phyloP scores from a whole-genome alignment of 2,888 invertebrate species.

The Sacculina carcini region DNA sequence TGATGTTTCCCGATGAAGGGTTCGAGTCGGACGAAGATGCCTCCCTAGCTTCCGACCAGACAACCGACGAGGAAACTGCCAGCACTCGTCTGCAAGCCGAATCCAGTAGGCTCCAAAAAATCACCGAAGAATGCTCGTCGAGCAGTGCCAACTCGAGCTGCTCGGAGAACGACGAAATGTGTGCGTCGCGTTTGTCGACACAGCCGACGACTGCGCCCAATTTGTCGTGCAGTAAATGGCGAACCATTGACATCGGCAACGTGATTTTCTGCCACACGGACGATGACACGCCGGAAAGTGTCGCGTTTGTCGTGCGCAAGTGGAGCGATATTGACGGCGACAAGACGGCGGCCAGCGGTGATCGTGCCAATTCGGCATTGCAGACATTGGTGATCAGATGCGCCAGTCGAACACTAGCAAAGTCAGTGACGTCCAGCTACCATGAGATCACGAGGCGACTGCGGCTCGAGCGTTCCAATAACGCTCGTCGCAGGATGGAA shows the following conservation, averaged over 20 bases:
- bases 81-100: no score
- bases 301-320: slow-evolving; percentile 18
- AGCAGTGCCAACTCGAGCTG: slow-evolving; percentile 2
- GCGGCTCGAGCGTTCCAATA: slow-evolving; percentile 15
- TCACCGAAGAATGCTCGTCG: neutral
- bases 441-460: slow-evolving; percentile 16
- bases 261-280: slow-evolving; percentile 19
- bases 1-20: slow-evolving; percentile 20
- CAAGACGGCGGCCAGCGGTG: slow-evolving; percentile 4
- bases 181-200: neutral
- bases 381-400: slow-evolving; percentile 18
- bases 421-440: slow-evolving; percentile 16
- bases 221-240: slow-evolving; percentile 6
- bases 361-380: slow-evolving; percentile 4
- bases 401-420: slow-evolving; percentile 16
- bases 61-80: neutral
- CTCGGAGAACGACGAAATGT: neutral
- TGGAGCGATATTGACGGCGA: no score
- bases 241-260: slow-evolving; percentile 16
- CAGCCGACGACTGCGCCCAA: neutral
- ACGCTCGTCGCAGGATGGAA: slow-evolving; percentile 13
- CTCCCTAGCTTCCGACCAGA: slow-evolving; percentile 11
- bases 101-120: no score
- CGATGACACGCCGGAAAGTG: slow-evolving; percentile 16
- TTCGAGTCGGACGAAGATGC: slow-evolving; percentile 24